Base-by-base conservation (phyloP, 1,140 invertebrate species). In the Tenebrio molitor region DNA sequence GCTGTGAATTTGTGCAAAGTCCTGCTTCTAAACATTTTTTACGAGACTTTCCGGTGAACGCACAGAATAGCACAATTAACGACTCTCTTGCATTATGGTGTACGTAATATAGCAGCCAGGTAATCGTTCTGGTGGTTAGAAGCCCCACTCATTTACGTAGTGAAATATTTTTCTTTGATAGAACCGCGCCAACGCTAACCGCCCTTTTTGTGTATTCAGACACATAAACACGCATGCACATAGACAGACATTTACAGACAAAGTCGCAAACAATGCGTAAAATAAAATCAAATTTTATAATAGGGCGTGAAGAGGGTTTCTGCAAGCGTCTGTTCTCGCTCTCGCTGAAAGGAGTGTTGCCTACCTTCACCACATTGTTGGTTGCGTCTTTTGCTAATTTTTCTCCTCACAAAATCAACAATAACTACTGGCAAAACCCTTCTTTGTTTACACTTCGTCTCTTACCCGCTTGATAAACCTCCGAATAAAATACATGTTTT, bases 71-170 rank as follows among this genome's bases (percentile, higher is more conserved):
- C 23, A 58, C 29, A 29, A 58, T 25, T 29, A 29, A 58, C 23
- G 50, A 29, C 23, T 58, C 44, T 50, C 44, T 50, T 50, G 19
- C 44, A 50, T 50, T 19, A 50, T n/a, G 5, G 41, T 42, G 41
- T 16, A n/a, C 8, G 25, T 29, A 50, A 50, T 50, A 50, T 50
- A 50, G 19, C 44, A 50, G 44, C 44, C n/a, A 50, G 17, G 44
- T 50, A 50, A 50, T 50, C 44, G 44, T 17, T 17, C 44, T 50
- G 21, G 15, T 50, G 17, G 44, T 21, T 50, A 50, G 16, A 19
- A 50, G 17, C 44, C 44, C 17, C 17, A 50, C n/a, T 21, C 44
- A 50, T 50, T 17, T 19, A 14, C 12, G 36, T 41, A 21, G 5
- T 50, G 7, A 50, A 6, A 7, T 16, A 23, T 5, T 50, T 50